These are phyloP conservation scores for Psilopsiagon aymara DNA, from an alignment of 2,113 vertebrate genomes.

Conservation along the genomic window DNA sequence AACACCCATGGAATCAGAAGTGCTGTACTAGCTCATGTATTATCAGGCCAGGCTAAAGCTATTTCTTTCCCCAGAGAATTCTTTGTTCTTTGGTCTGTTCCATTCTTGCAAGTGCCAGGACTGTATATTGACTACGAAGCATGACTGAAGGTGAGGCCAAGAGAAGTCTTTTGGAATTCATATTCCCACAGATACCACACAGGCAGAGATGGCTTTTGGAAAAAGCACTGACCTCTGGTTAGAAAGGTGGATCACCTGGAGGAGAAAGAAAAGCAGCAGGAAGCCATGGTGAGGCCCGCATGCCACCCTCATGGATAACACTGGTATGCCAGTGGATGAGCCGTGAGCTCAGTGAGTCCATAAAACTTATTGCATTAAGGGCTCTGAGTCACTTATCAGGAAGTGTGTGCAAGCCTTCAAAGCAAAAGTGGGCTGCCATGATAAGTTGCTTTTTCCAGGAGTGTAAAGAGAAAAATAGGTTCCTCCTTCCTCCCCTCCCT, in stretches of 20 bases:
- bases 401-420: neutral
- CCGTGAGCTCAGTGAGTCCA: neutral
- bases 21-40: neutral
- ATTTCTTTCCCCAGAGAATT: neutral
- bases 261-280: neutral
- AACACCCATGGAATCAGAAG: neutral
- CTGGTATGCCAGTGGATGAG: neutral
- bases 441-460: neutral
- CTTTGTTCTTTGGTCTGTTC: neutral
- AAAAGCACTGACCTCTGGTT: neutral
- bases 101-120: neutral
- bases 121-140: neutral
- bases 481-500: neutral
- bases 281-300: neutral
- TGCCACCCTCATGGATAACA: neutral
- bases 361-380: neutral
- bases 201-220: neutral
- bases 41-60: neutral
- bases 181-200: neutral
- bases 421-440: neutral
- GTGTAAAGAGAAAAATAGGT: neutral
- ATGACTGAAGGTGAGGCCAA: neutral
- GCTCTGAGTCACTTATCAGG: neutral
- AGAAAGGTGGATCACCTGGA: neutral
- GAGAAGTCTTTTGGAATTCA: neutral